Percentiles rank a stretch among this genome's conserved stretches.
These are phyloP conservation scores for Thecophora atra DNA, from an alignment of 2,888 invertebrate genomes.

Conservation along the genomic window DNA sequence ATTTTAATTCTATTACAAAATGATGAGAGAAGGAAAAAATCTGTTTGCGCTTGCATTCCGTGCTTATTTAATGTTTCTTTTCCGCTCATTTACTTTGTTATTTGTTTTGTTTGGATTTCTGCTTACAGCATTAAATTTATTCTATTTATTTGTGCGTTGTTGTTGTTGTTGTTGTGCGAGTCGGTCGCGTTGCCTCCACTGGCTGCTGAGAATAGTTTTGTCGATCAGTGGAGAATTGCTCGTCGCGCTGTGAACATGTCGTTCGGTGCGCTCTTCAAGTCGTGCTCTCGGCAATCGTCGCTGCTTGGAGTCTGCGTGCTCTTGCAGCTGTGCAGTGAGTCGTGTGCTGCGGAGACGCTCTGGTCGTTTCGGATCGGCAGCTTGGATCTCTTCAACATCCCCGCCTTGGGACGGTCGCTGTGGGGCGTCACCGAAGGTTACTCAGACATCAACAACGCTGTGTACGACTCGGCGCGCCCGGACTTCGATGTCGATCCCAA, in stretches of 20 bases:
- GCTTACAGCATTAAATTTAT: neutral
- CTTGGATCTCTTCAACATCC: constrained; percentile 54
- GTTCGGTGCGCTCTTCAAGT: neutral
- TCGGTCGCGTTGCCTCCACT: neutral
- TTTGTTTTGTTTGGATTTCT: neutral
- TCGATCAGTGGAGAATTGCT: constrained; percentile 50
- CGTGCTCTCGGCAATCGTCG: neutral
- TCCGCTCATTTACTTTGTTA: neutral
- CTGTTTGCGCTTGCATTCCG: neutral
- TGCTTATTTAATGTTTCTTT: neutral
- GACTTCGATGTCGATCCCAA: constrained; percentile 52
- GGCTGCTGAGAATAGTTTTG: constrained; percentile 25
- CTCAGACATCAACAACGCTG: neutral
- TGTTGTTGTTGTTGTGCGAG: neutral
- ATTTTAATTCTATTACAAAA: neutral
- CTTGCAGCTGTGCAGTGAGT: neutral
- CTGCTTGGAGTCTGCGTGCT: neutral
- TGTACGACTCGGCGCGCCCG: neutral
- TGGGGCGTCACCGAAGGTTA: constrained; percentile 33
- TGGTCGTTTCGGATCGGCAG: constrained; percentile 52
- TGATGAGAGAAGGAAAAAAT: neutral
- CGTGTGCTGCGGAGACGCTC: constrained; percentile 24
- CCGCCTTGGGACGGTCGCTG: constrained; percentile 38
- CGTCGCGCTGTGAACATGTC: constrained; percentile 44
- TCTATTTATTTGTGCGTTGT: neutral